These are phyloP conservation scores for Leptopilina syphax DNA, from an alignment of 2,888 invertebrate species.

Conservation along the genomic window DNA sequence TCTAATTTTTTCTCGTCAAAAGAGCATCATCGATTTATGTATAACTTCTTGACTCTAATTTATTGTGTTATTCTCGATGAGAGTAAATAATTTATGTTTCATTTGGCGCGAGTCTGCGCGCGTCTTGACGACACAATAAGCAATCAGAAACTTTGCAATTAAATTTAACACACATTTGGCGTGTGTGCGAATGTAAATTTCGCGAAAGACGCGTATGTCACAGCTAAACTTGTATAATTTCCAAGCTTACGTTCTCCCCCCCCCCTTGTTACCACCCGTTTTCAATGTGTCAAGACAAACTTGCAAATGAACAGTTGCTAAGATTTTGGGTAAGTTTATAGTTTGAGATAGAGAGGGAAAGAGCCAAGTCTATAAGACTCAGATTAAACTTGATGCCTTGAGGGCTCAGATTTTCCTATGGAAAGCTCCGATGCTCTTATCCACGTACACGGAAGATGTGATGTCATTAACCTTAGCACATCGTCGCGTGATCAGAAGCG, in stretches of 20 bases:
- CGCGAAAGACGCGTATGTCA: not conserved
- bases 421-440: not conserved
- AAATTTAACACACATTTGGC: not conserved
- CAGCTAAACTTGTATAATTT: conserved; percentile 6
- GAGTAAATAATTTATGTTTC: not conserved
- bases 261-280: not conserved
- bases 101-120: not conserved
- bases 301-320: conserved; percentile 14
- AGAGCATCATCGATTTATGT: too few relatives aligned
- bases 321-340: conserved; percentile 26
- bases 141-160: conserved; percentile 15
- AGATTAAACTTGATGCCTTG: conserved; percentile 11
- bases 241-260: not conserved
- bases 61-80: too few relatives aligned
- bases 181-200: not conserved
- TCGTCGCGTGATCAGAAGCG: conserved; percentile 69
- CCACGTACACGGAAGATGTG: conserved; percentile 50
- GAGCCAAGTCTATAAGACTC: not conserved
- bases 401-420: not conserved
- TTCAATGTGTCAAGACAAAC: conserved; percentile 22
- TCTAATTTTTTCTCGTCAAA: too few relatives aligned
- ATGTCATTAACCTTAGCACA: conserved; percentile 71
- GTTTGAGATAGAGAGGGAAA: not conserved
- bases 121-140: not conserved
- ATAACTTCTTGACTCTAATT: too few relatives aligned